Evolutionary conservation across 2,113 vertebrate genomes (phyloP).

Genomic region (Agelaius phoeniceus): DNA sequence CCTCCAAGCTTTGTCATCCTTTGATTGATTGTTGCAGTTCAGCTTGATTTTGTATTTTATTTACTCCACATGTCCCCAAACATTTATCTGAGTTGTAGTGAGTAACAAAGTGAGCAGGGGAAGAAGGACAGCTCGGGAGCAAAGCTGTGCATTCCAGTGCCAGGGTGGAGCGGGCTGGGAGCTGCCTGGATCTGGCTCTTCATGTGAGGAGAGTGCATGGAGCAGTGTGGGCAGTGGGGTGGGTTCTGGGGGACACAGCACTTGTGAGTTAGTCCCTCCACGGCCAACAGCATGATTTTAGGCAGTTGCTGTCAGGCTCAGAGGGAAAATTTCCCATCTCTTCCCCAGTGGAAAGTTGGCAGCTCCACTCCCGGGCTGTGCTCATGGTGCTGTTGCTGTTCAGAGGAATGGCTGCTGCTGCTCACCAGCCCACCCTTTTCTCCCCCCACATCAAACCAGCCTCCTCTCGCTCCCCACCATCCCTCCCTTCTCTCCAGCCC

Average conservation of each 20-base stretch:
- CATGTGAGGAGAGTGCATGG: accelerated
- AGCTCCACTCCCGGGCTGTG: background rate
- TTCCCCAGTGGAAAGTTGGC: conserved; percentile 2
- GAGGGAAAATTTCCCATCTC: background rate
- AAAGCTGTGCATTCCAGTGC: background rate
- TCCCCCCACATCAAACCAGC: background rate
- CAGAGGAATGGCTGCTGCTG: background rate
- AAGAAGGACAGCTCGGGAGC: background rate
- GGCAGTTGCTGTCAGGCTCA: background rate
- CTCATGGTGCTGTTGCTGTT: accelerated
- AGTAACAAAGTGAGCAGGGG: background rate
- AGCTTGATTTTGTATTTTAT: background rate
- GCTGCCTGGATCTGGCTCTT: background rate
- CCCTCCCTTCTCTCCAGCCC: background rate
- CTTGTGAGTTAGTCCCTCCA: background rate
- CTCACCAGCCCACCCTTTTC: background rate
- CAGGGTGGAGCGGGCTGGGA: background rate
- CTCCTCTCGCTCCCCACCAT: background rate
- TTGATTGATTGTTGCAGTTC: background rate
- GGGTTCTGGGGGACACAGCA: background rate
- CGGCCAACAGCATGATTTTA: background rate
- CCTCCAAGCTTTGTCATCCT: background rate
- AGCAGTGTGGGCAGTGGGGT: background rate
- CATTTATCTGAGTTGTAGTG: background rate
- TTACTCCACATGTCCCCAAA: background rate